phyloP scores from a whole-genome alignment of 2,888 invertebrate species.

The Bellardia bayeri region DNA sequence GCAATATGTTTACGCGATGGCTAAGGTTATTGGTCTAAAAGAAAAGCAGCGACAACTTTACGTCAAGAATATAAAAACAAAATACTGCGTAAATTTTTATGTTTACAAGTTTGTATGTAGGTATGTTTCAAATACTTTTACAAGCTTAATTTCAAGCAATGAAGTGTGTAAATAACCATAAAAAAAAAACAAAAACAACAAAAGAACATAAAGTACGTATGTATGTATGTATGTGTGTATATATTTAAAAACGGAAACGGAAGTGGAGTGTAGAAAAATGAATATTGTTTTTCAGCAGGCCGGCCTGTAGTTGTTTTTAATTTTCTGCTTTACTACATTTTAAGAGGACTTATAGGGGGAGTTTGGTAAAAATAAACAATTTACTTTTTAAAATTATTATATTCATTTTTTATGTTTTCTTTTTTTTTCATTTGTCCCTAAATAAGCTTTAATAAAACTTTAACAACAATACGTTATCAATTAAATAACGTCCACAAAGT shows the following conservation, averaged over 20 bases:
- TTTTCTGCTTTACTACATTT: slow-evolving; percentile 40
- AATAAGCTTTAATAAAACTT: background rate
- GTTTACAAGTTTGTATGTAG: background rate
- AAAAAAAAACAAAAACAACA: slow-evolving; percentile 28
- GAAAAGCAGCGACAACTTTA: background rate
- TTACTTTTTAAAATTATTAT: background rate
- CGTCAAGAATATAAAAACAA: background rate
- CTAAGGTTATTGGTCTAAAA: slow-evolving; percentile 12
- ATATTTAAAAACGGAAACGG: slow-evolving; percentile 34
- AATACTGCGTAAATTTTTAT: slow-evolving; percentile 3
- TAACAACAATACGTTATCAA: background rate
- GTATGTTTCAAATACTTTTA: slow-evolving; percentile 12
- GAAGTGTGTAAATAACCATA: slow-evolving; percentile 55
- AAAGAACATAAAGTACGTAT: background rate
- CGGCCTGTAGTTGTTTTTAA: slow-evolving; percentile 1
- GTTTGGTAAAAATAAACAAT: background rate
- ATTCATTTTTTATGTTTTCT: background rate
- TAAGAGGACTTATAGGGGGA: slow-evolving; percentile 25
- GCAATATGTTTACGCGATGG: background rate
- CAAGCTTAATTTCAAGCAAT: slow-evolving; percentile 40
- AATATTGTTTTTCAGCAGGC: slow-evolving; percentile 29
- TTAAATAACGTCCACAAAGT: slow-evolving; percentile 16
- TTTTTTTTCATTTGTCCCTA: background rate
- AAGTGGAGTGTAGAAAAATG: slow-evolving; percentile 3
- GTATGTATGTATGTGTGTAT: too few relatives aligned